Evolutionary conservation across 2,113 vertebrate species (phyloP).

Genomic region (Gymnobelideus leadbeateri): DNA sequence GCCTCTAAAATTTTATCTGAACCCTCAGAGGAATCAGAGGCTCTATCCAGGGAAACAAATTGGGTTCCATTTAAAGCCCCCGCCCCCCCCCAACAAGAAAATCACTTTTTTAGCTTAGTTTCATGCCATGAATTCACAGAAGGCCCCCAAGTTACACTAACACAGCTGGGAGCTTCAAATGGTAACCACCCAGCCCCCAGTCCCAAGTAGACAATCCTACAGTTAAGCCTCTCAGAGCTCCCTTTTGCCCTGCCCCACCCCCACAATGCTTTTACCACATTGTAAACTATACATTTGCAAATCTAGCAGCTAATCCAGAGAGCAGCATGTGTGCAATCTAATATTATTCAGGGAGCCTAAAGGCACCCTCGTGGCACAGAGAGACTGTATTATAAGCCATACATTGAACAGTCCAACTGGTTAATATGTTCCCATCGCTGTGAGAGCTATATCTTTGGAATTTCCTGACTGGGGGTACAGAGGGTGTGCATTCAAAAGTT

Average conservation of each 20-base stretch:
- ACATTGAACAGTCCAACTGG: slow-evolving; percentile 67
- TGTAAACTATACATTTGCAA: slow-evolving; percentile 82
- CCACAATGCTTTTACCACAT: slow-evolving; percentile 77
- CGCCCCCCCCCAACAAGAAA: not conserved
- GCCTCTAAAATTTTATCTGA: not conserved
- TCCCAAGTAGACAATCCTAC: not conserved
- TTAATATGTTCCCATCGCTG: slow-evolving; percentile 74
- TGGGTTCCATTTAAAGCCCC: not conserved
- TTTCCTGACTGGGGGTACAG: slow-evolving; percentile 78
- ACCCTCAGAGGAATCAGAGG: not conserved
- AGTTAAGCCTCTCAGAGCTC: slow-evolving; percentile 33
- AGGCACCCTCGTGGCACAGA: slow-evolving; percentile 74
- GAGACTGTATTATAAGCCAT: slow-evolving; percentile 74
- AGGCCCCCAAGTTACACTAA: slow-evolving; percentile 35
- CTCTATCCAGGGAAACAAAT: slow-evolving; percentile 17
- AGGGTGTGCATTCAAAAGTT: slow-evolving; percentile 78
- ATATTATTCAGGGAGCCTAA: slow-evolving; percentile 72
- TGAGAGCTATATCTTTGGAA: slow-evolving; percentile 79
- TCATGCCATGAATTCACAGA: not conserved
- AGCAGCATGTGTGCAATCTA: slow-evolving; percentile 75
- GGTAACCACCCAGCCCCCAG: slow-evolving; percentile 18
- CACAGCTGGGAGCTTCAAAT: slow-evolving; percentile 49
- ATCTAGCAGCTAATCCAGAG: slow-evolving; percentile 80
- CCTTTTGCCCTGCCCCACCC: not conserved
- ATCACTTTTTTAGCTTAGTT: not conserved